A percentile compares a stretch with the other conserved stretches of the same genome.
phyloP scores from a whole-genome alignment of 2,888 invertebrate genomes.

The Dichetophora obliterata region DNA sequence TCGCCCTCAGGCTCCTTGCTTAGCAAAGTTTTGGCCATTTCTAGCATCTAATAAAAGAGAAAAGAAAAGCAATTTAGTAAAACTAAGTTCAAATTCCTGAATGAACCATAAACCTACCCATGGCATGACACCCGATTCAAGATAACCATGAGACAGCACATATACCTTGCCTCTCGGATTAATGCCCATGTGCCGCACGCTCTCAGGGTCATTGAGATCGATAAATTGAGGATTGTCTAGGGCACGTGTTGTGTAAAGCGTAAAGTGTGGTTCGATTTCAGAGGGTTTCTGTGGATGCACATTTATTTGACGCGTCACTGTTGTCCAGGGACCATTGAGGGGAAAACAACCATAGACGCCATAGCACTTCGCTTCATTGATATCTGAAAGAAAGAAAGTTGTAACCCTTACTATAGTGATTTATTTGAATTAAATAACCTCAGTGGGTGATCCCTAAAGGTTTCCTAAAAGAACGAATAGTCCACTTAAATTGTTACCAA shows the following conservation, averaged over 20 bases:
- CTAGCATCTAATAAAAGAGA: constrained; percentile 72
- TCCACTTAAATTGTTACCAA: too few relatives aligned
- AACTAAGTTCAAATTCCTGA: neutral
- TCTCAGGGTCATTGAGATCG: constrained; percentile 77
- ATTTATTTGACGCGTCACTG: constrained; percentile 82
- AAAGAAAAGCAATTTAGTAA: neutral
- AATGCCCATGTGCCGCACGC: constrained; percentile 75
- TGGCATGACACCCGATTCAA: constrained; percentile 83
- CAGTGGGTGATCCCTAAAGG: too few relatives aligned
- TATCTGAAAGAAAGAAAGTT: constrained; percentile 54
- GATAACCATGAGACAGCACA: constrained; percentile 87
- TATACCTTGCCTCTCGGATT: constrained; percentile 77
- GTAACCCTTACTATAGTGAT: neutral
- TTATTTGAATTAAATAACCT: too few relatives aligned
- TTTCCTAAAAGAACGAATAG: too few relatives aligned
- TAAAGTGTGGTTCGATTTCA: constrained; percentile 73
- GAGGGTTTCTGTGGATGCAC: constrained; percentile 82
- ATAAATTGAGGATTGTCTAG: constrained; percentile 73
- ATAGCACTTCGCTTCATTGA: constrained; percentile 77
- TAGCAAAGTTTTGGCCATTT: constrained; percentile 80
- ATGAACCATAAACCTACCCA: constrained; percentile 75
- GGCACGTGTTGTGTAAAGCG: constrained; percentile 73
- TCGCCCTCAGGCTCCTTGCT: constrained; percentile 74
- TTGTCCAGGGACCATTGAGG: constrained; percentile 82
- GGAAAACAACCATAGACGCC: constrained; percentile 86